Evolutionary conservation across 2,797 vertebrate species (phyloP), one percentile per base, ranked within the genome.

Genomic region (Hippopotamyrus pictus): DNA sequence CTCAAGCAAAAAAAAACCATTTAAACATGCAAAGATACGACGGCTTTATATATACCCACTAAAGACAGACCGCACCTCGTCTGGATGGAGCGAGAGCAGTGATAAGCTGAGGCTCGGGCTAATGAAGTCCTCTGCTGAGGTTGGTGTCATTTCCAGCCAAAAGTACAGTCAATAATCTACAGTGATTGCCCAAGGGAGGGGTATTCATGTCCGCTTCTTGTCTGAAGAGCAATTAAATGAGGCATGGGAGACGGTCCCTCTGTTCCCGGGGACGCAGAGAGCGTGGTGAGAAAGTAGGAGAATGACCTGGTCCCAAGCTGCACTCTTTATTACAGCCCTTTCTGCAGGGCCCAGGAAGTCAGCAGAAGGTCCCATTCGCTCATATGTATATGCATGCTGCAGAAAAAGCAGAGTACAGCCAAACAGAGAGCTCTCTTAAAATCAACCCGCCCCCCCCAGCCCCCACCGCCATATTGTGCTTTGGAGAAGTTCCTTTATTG

Each of bases 391-490:
- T 91, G 89, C 89, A 92, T 92, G 88, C 90, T 85, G 86, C 86
- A 88, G 88, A 65, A 79, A 88, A 53, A 48, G 51, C 69, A 82
- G 17, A 37, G 19, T 22, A 19, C 91, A 91, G 89, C 92, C 93
- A 94, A 93, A 96, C 94, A 95, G 94, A 95, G 95, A 94, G 93
- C 90, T 95, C 94, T 93, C 95, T 94, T 92, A 92, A 94, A 94
- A 25, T 17, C 25, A 50, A 12, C n/a, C 11, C 69, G n/a, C 41
- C 83, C 88, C 89, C 51, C 90, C 37, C 51, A 53, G 51, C n/a
- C 87, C 57, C 57, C 57, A 25, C 17, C 53, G 1, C 62, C 22
- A 29, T 25, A 65, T 29, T 65, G 22, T 29, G 44, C 90, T 90
- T 93, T 91, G 92, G 93, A 92, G 90, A 65, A 92, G 92, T 91